Evolutionary conservation across 1,140 invertebrate species (phyloP).

Genomic region (Pseudomyrmex dendroicus): DNA sequence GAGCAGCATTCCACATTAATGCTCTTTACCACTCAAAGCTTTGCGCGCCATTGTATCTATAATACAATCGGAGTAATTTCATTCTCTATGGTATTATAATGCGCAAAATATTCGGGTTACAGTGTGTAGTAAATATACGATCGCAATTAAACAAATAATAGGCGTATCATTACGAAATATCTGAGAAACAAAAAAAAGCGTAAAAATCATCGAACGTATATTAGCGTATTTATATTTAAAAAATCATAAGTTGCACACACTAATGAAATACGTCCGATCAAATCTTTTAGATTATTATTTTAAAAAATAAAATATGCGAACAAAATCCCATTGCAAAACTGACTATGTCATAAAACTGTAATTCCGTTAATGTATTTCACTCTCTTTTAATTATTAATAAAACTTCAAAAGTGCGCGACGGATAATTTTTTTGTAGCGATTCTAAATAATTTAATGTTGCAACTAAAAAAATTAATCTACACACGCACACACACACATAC

Average conservation of each 20-base stretch:
- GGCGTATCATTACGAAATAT: slow-evolving; percentile 2
- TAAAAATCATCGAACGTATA: not conserved
- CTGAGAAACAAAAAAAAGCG: not conserved
- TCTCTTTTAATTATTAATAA: too few species aligned
- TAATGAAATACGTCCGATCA: too few species aligned
- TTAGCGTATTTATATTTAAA: not conserved
- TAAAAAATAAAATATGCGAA: too few species aligned
- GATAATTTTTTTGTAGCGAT: too few species aligned
- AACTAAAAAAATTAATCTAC: not conserved
- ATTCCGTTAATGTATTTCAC: too few species aligned
- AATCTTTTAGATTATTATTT: too few species aligned
- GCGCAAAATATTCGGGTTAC: not conserved
- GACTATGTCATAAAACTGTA: too few species aligned
- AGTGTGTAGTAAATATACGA: not conserved
- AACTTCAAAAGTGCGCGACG: too few species aligned
- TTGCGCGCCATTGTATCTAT: slow-evolving; percentile 22
- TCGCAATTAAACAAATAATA: not conserved
- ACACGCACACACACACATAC: too few species aligned
- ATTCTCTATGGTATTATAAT: slow-evolving; percentile 1
- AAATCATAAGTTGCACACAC: too few species aligned
- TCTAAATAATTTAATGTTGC: slow-evolving; percentile 10
- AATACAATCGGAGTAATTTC: slow-evolving; percentile 35
- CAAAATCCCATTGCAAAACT: too few species aligned
- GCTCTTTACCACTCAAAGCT: slow-evolving; percentile 36
- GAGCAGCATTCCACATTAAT: slow-evolving; percentile 29